Base-by-base conservation (phyloP, 2,888 invertebrate species). In the Stramonita haemastoma region DNA sequence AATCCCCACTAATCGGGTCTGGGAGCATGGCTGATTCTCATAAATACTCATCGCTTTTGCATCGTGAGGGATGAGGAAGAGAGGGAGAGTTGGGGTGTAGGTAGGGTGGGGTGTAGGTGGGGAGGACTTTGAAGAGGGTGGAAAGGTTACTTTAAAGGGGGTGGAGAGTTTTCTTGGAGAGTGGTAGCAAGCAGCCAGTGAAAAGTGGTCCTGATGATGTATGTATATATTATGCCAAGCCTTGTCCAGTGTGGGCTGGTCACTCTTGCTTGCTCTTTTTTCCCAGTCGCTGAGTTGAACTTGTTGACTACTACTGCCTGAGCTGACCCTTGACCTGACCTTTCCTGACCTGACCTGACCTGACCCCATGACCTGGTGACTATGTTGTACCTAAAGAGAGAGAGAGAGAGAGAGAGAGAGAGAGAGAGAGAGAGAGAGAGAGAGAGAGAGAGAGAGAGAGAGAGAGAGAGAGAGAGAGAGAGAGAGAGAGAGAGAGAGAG, bases 11-110 rank as follows among this genome's bases (percentile, higher is more conserved):
- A 73, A 73, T 73, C 73, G 73, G 26, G 73, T 73, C n/a, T n/a
- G n/a, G n/a, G 8, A n/a, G 73, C 73, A n/a, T 2, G 73, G n/a
- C 22, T 5, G n/a, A n/a, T 73, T n/a, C 73, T 73, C 73, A n/a
- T 73, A 73, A 73, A 73, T 73, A 73, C 73, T n/a, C 73, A 73
- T n/a, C 73, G 73, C 73, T 73, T 73, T 73, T 29, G 73, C 73
- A 73, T 73, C 73, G 73, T n/a, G n/a, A 8, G 22, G 73, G 73
- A 29, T n/a, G 73, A n/a, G 11, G 22, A n/a, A 2, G 22, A n/a
- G n/a, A n/a, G 73, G 73, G 15, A 1, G 15, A 1, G 60, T 19
- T 1, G 1, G 60, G 1, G 22, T 22, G 17, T 22, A 1, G 1
- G 60, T 15, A 15, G 4, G 15, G 1, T 1, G 17, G 60, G 60